A percentile compares a stretch with the other conserved stretches of the same genome.
phyloP scores from a whole-genome alignment of 2,797 vertebrate genomes.

The Cetoscarus ocellatus region DNA sequence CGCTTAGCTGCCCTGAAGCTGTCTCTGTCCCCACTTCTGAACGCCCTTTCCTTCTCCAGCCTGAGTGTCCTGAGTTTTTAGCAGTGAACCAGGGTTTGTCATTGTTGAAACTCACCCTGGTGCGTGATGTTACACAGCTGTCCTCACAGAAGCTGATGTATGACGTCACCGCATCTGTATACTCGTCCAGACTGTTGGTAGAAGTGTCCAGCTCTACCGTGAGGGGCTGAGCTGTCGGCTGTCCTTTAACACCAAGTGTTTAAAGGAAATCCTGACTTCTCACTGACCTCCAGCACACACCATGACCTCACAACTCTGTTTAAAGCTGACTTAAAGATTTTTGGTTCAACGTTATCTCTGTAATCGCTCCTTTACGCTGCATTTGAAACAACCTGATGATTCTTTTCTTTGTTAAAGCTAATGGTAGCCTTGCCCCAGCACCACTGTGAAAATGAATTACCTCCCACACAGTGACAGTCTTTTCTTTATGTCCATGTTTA shows the following conservation, averaged over 20 bases:
- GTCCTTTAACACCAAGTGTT: constrained; percentile 5
- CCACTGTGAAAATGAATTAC: too few species aligned
- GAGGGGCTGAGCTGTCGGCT: constrained; percentile 29
- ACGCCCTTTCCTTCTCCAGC: too few species aligned
- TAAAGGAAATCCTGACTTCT: constrained; percentile 69
- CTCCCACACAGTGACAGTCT: background rate
- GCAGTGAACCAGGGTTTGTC: too few species aligned
- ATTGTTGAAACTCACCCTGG: too few species aligned
- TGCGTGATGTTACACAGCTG: too few species aligned
- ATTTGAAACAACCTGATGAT: background rate
- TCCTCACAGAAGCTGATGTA: too few species aligned
- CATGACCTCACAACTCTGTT: constrained; percentile 25
- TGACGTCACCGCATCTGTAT: too few species aligned
- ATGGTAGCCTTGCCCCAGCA: background rate
- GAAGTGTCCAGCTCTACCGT: background rate
- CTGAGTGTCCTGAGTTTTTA: too few species aligned
- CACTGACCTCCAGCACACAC: constrained; percentile 48
- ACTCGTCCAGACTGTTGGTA: too few species aligned
- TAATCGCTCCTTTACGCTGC: background rate
- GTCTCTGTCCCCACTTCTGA: too few species aligned
- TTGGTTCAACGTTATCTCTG: constrained; percentile 18
- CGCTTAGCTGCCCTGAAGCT: too few species aligned
- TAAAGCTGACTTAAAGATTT: constrained; percentile 28
- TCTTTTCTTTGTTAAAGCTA: constrained; percentile 1
- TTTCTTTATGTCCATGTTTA: constrained; percentile 48